Evolutionary conservation across 92 coral and sea anemone species (phyloP).

Genomic region (Umimayanthus chanpuru): DNA sequence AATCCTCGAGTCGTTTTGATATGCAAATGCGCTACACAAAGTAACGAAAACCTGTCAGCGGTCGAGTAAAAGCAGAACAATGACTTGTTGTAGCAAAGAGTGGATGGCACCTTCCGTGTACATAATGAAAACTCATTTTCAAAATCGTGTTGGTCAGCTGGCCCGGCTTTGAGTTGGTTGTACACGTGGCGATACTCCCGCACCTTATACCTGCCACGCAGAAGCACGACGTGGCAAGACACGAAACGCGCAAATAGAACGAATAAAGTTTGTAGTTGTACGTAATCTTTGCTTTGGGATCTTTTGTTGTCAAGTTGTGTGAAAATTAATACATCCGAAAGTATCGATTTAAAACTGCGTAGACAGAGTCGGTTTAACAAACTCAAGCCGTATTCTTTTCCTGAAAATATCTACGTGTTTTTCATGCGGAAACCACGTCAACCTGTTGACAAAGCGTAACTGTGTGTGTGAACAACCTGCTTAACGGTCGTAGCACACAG

Average conservation of each 20-base stretch:
- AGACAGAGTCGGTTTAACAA: neutral
- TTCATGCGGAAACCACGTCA: constrained; percentile 4
- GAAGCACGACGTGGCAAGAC: constrained; percentile 36
- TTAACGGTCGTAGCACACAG: neutral
- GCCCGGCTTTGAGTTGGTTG: neutral
- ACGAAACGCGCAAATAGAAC: constrained; percentile 16
- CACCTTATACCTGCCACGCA: constrained; percentile 36
- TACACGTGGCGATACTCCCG: constrained; percentile 22
- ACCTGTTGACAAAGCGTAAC: neutral
- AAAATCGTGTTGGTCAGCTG: constrained; percentile 36
- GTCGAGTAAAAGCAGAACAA: constrained; percentile 13
- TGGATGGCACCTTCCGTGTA: constrained; percentile 37
- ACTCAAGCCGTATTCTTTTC: neutral
- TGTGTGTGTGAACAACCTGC: neutral
- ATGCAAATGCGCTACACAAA: constrained; percentile 33
- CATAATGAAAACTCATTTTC: constrained; percentile 40
- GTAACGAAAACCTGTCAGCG: constrained; percentile 42
- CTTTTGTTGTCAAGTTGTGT: constrained; percentile 3
- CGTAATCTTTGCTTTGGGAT: neutral
- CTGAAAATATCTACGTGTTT: neutral
- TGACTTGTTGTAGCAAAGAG: constrained; percentile 16
- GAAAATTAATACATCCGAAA: neutral
- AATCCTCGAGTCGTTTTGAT: constrained; percentile 39
- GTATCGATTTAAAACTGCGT: neutral
- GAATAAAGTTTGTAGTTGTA: neutral